phyloP scores from a whole-genome alignment of 2,113 vertebrate genomes.

The Gorsachius goisagi region DNA sequence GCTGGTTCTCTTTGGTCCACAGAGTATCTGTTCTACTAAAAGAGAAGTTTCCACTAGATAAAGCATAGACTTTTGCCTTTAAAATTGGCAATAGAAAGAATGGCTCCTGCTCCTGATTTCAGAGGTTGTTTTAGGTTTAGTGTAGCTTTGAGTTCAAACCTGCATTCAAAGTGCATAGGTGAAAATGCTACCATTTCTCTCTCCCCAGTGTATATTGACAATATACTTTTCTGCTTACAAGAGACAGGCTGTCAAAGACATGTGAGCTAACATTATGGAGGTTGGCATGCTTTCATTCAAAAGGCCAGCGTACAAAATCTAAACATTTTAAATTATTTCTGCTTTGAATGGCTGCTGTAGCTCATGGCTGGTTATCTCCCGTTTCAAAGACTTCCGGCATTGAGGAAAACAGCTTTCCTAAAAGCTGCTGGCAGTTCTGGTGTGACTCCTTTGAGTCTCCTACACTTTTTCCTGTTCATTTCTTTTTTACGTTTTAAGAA shows the following conservation, averaged over 20 bases:
- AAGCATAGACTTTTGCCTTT: not conserved
- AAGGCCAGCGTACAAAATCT: not conserved
- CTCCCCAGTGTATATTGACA: not conserved
- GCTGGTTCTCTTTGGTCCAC: not conserved
- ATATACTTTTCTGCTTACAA: not conserved
- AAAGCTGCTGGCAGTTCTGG: slow-evolving; percentile 15
- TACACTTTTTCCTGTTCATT: slow-evolving; percentile 17
- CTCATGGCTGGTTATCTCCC: not conserved
- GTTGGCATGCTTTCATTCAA: not conserved
- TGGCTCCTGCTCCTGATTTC: not conserved
- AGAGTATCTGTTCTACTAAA: not conserved
- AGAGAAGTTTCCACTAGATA: not conserved
- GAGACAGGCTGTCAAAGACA: not conserved
- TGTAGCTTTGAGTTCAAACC: not conserved
- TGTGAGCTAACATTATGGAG: not conserved
- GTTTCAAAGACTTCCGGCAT: slow-evolving; percentile 16
- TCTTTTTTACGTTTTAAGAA: slow-evolving; percentile 21
- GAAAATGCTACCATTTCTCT: not conserved
- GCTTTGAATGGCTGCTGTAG: not conserved
- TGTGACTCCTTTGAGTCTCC: not conserved
- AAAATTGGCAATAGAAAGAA: not conserved
- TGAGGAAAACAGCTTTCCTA: not conserved
- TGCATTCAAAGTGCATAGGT: not conserved
- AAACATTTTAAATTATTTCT: not conserved
- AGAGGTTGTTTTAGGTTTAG: not conserved